A percentile compares a stretch with the other conserved stretches of the same genome.
Conservation (phyloP, 2,888 invertebrate species). For the Drosophila emarginata region DNA sequence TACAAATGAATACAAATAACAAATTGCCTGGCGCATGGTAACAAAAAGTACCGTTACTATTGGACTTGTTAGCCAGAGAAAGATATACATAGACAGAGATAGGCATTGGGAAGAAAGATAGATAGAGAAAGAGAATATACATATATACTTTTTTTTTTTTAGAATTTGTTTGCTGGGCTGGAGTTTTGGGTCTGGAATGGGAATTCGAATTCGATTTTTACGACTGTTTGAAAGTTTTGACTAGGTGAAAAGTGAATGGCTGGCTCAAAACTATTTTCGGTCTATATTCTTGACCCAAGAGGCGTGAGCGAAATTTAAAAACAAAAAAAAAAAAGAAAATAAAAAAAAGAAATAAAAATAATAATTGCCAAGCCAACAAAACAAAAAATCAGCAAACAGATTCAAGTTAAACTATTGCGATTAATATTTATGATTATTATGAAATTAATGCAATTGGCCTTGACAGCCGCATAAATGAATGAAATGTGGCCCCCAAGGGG, state of each 20-base stretch:
- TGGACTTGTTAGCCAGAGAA: conserved; percentile 36
- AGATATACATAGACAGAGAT: background rate
- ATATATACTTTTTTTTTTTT: conserved; percentile 8
- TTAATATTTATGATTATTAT: conserved; percentile 49
- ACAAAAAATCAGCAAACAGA: background rate
- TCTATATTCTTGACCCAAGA: conserved; percentile 23
- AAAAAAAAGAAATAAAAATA: conserved; percentile 43
- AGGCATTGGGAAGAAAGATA: background rate
- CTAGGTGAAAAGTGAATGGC: conserved; percentile 75
- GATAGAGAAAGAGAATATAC: conserved; percentile 35
- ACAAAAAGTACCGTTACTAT: conserved; percentile 71
- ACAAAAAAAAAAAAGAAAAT: conserved; percentile 11
- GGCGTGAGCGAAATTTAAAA: conserved; percentile 57
- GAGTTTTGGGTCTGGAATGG: conserved; percentile 38
- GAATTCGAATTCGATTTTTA: conserved; percentile 52
- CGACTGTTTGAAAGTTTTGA: conserved; percentile 64
- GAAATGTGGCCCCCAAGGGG: conserved; percentile 30
- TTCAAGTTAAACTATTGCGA: conserved; percentile 36
- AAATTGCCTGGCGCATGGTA: conserved; percentile 71
- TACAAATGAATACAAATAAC: conserved; percentile 62
- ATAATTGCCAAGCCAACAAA: background rate
- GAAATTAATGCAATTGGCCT: conserved; percentile 73
- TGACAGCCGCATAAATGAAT: conserved; percentile 54
- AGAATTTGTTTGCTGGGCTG: background rate
- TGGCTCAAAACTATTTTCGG: conserved; percentile 54